Conservation (phyloP, 2,888 invertebrate genomes). For the Chymomyza procnemis region DNA sequence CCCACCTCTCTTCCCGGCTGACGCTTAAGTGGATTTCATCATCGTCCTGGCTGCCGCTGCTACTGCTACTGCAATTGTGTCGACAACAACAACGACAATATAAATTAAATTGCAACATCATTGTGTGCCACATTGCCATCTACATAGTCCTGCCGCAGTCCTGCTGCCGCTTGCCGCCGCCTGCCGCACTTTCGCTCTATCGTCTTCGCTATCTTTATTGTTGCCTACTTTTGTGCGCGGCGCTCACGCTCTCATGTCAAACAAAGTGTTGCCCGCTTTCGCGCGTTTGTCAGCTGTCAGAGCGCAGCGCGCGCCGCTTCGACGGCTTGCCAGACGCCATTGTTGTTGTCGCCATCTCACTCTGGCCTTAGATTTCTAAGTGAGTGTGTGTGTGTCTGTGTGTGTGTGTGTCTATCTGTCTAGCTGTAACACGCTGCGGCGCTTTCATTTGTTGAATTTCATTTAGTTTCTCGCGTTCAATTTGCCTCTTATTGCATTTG, state of each 20-base stretch:
- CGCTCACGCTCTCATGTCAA: background rate
- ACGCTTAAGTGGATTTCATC: constrained; percentile 59
- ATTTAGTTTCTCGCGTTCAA: constrained; percentile 42
- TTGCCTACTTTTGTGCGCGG: constrained; percentile 58
- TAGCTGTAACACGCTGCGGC: constrained; percentile 21
- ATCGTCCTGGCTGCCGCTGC: constrained; percentile 36
- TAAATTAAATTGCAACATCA: constrained; percentile 72
- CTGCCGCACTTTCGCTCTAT: background rate
- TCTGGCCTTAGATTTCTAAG: background rate
- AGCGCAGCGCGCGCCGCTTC: constrained; percentile 13
- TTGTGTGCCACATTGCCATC: constrained; percentile 41
- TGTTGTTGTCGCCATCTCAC: background rate
- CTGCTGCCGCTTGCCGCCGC: background rate
- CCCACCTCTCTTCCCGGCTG: constrained; percentile 17
- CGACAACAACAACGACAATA: constrained; percentile 54
- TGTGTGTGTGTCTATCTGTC: background rate
- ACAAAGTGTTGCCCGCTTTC: constrained; percentile 15
- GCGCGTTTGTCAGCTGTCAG: constrained; percentile 62
- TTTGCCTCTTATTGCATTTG: constrained; percentile 50
- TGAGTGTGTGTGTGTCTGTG: background rate
- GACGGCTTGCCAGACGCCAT: background rate
- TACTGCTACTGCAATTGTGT: constrained; percentile 49
- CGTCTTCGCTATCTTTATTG: constrained; percentile 43
- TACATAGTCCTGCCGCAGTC: constrained; percentile 14
- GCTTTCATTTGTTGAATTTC: constrained; percentile 52